phyloP scores from a whole-genome alignment of 2,888 invertebrate genomes.

The Plagiodera versicolora region DNA sequence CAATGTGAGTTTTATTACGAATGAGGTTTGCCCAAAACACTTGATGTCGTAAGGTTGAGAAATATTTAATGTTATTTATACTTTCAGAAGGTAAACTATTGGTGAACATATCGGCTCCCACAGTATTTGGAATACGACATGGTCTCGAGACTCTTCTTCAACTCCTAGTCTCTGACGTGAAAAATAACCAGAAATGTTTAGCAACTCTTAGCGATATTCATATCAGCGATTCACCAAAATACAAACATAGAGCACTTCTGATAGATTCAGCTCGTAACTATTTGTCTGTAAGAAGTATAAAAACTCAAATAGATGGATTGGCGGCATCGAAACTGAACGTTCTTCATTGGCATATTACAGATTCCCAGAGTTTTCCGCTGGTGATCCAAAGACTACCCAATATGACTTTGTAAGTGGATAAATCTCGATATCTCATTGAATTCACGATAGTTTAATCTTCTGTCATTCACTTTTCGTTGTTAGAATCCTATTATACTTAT shows the following conservation, averaged over 20 bases:
- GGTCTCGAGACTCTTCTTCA: constrained; percentile 77
- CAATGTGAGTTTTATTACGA: no score
- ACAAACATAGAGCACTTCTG: constrained; percentile 81
- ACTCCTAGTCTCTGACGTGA: constrained; percentile 56
- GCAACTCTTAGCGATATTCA: constrained; percentile 64
- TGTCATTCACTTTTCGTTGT: constrained; percentile 9
- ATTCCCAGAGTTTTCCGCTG: constrained; percentile 90
- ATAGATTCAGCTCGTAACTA: constrained; percentile 90
- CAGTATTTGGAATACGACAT: constrained; percentile 75
- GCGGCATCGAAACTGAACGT: constrained; percentile 87
- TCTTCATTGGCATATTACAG: constrained; percentile 90
- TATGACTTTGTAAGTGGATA: constrained; percentile 65
- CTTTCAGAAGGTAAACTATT: constrained; percentile 56
- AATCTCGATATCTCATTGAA: no score
- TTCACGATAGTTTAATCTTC: no score
- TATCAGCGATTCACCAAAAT: constrained; percentile 79
- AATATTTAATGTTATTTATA: constrained; percentile 8
- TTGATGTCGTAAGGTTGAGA: background rate
- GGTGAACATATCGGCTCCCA: constrained; percentile 61
- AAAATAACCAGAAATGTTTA: constrained; percentile 53
- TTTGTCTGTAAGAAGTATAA: constrained; percentile 69
- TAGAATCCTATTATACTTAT: no score
- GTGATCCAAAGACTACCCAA: constrained; percentile 74
- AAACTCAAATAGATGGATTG: constrained; percentile 81
- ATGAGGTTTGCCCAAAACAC: no score